A percentile compares a stretch with the other conserved stretches of the same genome.
Evolutionary conservation across 2,113 vertebrate species (phyloP).

Genomic region (Epinephelus fuscoguttatus): DNA sequence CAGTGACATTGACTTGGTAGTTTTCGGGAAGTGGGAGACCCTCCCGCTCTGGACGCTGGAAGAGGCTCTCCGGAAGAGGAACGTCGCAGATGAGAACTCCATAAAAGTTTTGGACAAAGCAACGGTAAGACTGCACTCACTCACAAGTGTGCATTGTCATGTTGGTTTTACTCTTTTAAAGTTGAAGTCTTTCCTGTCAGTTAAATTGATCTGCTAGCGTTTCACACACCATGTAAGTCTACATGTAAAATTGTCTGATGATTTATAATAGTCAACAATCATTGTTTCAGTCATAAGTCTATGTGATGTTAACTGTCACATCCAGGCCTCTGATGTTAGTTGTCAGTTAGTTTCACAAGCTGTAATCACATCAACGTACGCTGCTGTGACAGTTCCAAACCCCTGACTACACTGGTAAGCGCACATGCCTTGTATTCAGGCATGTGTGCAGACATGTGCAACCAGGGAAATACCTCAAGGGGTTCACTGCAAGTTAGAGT

Average conservation of each 20-base stretch:
- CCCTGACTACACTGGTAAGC: not conserved
- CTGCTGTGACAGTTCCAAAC: not conserved
- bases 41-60: slow-evolving; percentile 98
- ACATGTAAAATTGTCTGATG: not conserved
- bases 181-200: not conserved
- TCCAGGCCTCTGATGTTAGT: not conserved
- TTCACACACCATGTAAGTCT: not conserved
- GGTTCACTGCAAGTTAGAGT: not conserved
- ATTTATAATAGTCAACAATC: not conserved
- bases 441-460: not conserved
- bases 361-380: not conserved
- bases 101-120: slow-evolving; percentile 99
- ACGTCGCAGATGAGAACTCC: slow-evolving; percentile 94
- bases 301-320: not conserved
- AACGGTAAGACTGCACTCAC: slow-evolving; percentile 84
- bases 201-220: not conserved
- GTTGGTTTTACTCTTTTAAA: not conserved
- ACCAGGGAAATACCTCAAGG: not conserved
- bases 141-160: not conserved
- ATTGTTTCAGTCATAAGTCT: not conserved
- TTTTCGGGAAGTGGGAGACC: slow-evolving; percentile 97
- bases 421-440: not conserved
- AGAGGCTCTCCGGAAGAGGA: slow-evolving; percentile 94
- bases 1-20: slow-evolving; percentile 98
- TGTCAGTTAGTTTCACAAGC: not conserved